Conservation (phyloP, 2,888 invertebrate genomes). For the Chalcis sispes region DNA sequence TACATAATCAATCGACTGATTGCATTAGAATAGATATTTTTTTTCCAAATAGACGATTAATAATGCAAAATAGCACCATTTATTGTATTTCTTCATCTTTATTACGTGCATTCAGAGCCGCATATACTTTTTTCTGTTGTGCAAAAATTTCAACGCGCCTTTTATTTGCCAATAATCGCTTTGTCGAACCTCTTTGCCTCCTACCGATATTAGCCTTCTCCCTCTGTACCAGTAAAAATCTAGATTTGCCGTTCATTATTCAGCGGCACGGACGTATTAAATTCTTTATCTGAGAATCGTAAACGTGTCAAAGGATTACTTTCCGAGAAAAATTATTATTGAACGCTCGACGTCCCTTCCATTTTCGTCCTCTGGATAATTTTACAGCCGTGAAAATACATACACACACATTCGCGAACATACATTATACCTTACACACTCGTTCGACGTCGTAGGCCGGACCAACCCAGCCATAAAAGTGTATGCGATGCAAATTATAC, state of each 20-base stretch:
- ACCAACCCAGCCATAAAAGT: slow-evolving; percentile 46
- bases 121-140: no score
- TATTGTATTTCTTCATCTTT: no score
- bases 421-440: not conserved
- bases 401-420: not conserved
- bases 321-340: slow-evolving; percentile 48
- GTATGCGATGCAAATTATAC: slow-evolving; percentile 52
- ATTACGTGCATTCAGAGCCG: no score
- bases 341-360: slow-evolving; percentile 15
- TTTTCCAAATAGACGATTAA: no score
- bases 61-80: no score
- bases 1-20: no score
- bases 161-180: slow-evolving; percentile 36
- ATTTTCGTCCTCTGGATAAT: slow-evolving; percentile 36
- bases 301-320: slow-evolving; percentile 50
- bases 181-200: slow-evolving; percentile 2
- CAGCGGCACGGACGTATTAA: slow-evolving; percentile 12
- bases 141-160: slow-evolving; percentile 11
- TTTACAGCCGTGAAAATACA: slow-evolving; percentile 7
- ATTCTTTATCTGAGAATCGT: slow-evolving; percentile 39
- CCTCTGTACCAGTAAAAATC: slow-evolving; percentile 23
- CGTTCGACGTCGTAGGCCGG: slow-evolving; percentile 8
- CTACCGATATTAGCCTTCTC: not conserved
- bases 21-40: no score
- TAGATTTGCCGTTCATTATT: slow-evolving; percentile 37